These are phyloP conservation scores for Glomeris marginata DNA, from an alignment of 2,888 invertebrate species.

Conservation along the genomic window DNA sequence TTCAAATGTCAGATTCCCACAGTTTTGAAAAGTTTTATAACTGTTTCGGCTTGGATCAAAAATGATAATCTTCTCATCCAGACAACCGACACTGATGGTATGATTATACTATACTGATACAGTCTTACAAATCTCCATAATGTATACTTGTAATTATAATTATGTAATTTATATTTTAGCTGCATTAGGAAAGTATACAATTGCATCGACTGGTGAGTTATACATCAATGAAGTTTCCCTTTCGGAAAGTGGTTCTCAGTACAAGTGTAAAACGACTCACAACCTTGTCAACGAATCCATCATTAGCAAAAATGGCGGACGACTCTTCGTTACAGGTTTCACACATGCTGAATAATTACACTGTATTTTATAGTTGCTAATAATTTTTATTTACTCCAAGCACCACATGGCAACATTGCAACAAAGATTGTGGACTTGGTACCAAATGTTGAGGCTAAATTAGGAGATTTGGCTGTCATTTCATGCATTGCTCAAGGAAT, in stretches of 20 bases:
- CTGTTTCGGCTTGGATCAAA: slow-evolving; percentile 10
- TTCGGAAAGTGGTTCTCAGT: not conserved
- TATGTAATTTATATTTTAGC: no score
- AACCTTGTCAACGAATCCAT: not conserved
- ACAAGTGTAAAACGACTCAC: not conserved
- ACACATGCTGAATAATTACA: no score
- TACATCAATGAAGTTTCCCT: not conserved
- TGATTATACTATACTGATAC: not conserved
- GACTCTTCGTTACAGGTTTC: not conserved
- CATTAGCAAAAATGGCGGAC: not conserved
- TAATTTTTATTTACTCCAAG: not conserved
- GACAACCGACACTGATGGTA: not conserved
- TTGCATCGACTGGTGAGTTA: not conserved
- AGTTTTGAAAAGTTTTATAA: not conserved
- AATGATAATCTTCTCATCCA: slow-evolving; percentile 11
- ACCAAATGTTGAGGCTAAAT: not conserved
- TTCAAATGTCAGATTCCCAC: slow-evolving; percentile 10
- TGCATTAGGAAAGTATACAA: not conserved
- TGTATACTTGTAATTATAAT: no score
- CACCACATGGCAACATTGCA: not conserved
- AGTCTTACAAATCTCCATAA: not conserved
- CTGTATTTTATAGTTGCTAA: no score
- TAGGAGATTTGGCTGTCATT: not conserved
- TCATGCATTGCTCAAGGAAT: not conserved
- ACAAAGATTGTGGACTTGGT: not conserved